Evolutionary conservation across 2,888 invertebrate genomes (phyloP), one percentile per base, ranked within the genome.

Genomic region (Bursaphelenchus okinawaensis): DNA sequence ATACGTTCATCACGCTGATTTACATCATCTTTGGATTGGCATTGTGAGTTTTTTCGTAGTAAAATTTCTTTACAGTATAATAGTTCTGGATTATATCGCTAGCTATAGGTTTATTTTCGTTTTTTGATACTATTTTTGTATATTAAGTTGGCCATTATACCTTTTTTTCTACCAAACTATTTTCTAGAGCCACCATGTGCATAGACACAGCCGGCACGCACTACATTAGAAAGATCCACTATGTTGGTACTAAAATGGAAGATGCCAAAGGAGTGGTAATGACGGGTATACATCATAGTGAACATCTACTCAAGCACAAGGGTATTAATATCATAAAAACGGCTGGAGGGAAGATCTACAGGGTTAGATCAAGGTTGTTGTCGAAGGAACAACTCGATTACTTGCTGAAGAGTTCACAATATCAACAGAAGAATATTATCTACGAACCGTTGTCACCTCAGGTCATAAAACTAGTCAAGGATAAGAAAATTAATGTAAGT

Each of bases 171-270:
- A n/a, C n/a, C n/a, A n/a, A n/a, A n/a, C n/a, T 29, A 40, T 16
- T 16, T 55, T 76, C 57, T 60, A 79, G 79, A 55, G 79, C 82
- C 7, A 82, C 82, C 16, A 81, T 82, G 82, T 82, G 82, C 61
- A 82, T 82, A 54, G 82, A 82, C 65, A 64, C 80, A 51, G 81
- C 81, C 16, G 82, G 82, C 60, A 82, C 82, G 1, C 80, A 81
- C 56, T 82, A 82, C 63, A 80, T 82, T 26, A 69, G 77, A 19
- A 81, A 78, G 66, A 81, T 81, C 55, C 81, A 82, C 40, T 78
- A 82, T 55, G 52, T 81, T 19, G 82, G 82, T 51, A 79, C 70
- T 4, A 82, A 81, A 54, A 81, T 82, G 79, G 82, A 81, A 52
- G 78, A 77, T 52, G 82, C 82, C 12, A 82, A 81, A 61, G 80